Evolutionary conservation across 92 coral and sea anemone species (phyloP).

Genomic region (Porites lobata): DNA sequence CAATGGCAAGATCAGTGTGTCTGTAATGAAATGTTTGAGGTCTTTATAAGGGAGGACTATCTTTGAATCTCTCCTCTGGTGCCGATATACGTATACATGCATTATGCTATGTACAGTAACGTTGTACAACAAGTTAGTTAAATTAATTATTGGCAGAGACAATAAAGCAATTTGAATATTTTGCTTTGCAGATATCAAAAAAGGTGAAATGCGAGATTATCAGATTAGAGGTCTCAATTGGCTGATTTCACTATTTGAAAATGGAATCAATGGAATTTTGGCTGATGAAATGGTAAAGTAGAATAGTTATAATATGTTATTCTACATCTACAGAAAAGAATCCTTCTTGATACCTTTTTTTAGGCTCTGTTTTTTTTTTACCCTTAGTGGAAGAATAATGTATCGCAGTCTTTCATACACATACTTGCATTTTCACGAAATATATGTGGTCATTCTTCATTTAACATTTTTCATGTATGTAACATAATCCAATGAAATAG

Average conservation of each 20-base stretch:
- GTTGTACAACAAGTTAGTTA: not conserved
- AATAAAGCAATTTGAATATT: not conserved
- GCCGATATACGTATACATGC: no score
- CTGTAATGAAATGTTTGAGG: no score
- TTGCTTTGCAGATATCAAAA: conserved; percentile 77
- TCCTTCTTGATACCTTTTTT: not conserved
- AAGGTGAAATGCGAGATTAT: conserved; percentile 99
- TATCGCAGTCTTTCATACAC: no score
- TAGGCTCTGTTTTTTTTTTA: not conserved
- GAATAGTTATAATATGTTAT: not conserved
- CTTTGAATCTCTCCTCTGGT: no score
- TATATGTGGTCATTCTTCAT: no score
- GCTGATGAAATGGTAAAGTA: conserved; percentile 98
- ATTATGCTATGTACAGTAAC: no score
- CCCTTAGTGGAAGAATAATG: no score
- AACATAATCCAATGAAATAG: no score
- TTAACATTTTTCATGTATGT: no score
- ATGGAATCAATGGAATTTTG: conserved; percentile 99
- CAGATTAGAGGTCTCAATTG: conserved; percentile 99
- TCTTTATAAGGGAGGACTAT: no score
- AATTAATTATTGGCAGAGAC: not conserved
- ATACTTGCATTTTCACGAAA: no score
- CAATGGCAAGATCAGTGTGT: no score
- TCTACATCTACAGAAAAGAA: not conserved
- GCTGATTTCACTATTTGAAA: conserved; percentile 96